Base-by-base conservation (phyloP, 2,888 invertebrate genomes). In the Sisyra nigra region DNA sequence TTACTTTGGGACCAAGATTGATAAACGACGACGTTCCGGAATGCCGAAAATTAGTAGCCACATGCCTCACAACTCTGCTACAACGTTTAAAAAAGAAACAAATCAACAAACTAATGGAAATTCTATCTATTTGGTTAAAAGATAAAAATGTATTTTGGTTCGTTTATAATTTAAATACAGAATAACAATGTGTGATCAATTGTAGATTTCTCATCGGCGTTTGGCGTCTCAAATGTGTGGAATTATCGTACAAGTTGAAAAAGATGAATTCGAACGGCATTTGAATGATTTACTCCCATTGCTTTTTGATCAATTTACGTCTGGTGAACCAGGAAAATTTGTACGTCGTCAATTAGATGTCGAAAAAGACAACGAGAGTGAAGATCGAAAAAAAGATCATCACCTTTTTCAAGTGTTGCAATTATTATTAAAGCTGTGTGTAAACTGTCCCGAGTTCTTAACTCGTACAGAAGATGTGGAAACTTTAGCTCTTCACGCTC, bases 21-120 rank as follows among this genome's bases (percentile, higher is more conserved):
- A 69, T 89, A 8, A 87, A 91, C 56, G 94, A 96, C 52, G 74
- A 80, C 3, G 78, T 81, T 30, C 69, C 81, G 0, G 72, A 72
- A 9, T 89, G 89, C 52, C 72, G 83, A 15, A 80, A 80, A 51
- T 68, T 74, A 43, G 74, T 80, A 10, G 83, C 86, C 0, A 65
- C 70, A 19, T 80, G 82, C 45, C 65, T 94, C 10, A 79, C 81
- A 51, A 62, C 72, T 2, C 65, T 93, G 60, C 58, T 94, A 11
- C 58, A 55, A 3, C 69, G 75, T 40, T 55, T 81, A 1, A 61
- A 69, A 0, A 61, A 66, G 6, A 57, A 67, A 4, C 68, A 76
- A 38, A 67, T 75, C 34, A 74, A 77, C 52, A 70, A 74, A 41
- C 65, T 92, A 2, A 87, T 86, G 52, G 74, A 80, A 35, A 65